Evolutionary conservation across 2,113 vertebrate species (phyloP), one percentile per base, ranked within the genome.

Genomic region (Chlorodrepanis virens): DNA sequence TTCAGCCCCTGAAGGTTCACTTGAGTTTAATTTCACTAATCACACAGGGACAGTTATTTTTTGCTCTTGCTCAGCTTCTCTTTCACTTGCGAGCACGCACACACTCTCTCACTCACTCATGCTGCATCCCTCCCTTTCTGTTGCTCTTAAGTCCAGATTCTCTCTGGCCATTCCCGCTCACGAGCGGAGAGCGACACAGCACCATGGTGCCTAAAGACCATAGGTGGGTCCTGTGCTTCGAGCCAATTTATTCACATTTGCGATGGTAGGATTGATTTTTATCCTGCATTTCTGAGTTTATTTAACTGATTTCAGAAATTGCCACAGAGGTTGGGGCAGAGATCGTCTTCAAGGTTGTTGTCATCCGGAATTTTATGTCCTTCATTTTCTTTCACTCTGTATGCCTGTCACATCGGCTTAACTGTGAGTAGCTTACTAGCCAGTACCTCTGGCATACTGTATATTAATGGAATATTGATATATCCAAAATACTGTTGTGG

Each of bases 381-480:
- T 98, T 98, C 98, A 98, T 98, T 96, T 98, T 97, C 94, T 97
- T 93, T 98, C 95, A 94, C 97, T 98, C 97, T 97, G 91, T 96
- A 98, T 98, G 97, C 96, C 98, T 98, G 98, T 98, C 98, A 98
- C 98, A 98, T 98, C 96, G 22, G 92, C 98, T 98, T 98, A 98
- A 97, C 93, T 78, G 96, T 98, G 98, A 98, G 98, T 97, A 97
- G 97, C 94, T 86, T 96, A 97, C 97, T 97, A 98, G 97, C 97
- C 96, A 96, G 96, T 97, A 98, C 98, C 98, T 97, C 98, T 98
- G 98, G 98, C 98, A 98, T 97, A 97, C 98, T 98, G 98, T 98
- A 98, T 98, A 99, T 99, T 99, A 99, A 98, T 98, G 98, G 98
- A 98, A 99, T 99, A 99, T 99, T 98, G 98, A 99, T 99, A 99